A percentile compares a stretch with the other conserved stretches of the same genome.
Conservation (phyloP, 1,140 invertebrate species). For the Solenopsis invicta region DNA sequence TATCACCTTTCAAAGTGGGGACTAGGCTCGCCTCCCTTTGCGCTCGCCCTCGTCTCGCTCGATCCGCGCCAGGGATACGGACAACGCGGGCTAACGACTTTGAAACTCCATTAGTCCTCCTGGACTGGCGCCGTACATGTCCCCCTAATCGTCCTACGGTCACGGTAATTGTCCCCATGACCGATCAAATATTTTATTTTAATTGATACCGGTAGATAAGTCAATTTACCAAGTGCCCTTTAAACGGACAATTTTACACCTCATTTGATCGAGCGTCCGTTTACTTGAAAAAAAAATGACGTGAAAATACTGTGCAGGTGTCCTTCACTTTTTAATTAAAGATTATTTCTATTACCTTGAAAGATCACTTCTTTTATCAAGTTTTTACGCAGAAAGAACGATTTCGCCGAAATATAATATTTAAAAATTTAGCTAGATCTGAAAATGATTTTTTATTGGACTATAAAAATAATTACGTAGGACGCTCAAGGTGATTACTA, state of each 20-base stretch:
- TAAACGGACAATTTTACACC: not conserved
- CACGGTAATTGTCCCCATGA: slow-evolving; percentile 50
- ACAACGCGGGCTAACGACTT: slow-evolving; percentile 69
- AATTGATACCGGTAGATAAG: slow-evolving; percentile 48
- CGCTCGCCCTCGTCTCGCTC: not conserved
- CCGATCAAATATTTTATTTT: slow-evolving; percentile 61
- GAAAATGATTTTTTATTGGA: no score
- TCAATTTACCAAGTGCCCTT: slow-evolving; percentile 18
- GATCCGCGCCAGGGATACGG: slow-evolving; percentile 16
- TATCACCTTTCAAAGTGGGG: slow-evolving; percentile 73
- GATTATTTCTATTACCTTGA: not conserved
- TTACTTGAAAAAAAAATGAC: not conserved
- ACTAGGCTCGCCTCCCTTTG: slow-evolving; percentile 4
- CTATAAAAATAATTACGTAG: no score
- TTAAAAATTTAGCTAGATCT: no score
- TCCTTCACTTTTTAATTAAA: slow-evolving; percentile 15
- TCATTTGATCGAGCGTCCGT: not conserved
- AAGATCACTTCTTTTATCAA: not conserved
- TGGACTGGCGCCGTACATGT: slow-evolving; percentile 42
- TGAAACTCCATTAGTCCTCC: slow-evolving; percentile 57
- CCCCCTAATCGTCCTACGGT: slow-evolving; percentile 50
- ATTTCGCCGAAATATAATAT: no score
- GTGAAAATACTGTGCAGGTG: not conserved
- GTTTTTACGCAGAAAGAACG: not conserved
- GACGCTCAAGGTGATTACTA: no score